phyloP scores from a whole-genome alignment of 2,888 invertebrate species.

The Dasypogon diadema region DNA sequence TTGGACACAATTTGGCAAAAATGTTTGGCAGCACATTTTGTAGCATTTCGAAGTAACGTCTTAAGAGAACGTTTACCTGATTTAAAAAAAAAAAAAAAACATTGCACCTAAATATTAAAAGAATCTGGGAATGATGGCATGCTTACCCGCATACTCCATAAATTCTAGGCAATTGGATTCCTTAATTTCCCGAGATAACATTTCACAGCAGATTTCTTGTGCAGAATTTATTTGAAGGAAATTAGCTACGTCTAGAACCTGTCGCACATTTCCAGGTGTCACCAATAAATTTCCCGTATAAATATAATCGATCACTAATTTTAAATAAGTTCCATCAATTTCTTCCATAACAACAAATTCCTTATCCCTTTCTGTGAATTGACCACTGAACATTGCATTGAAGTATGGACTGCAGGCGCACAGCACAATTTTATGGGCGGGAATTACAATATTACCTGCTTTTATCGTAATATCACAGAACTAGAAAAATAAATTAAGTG shows the following conservation, averaged over 20 bases:
- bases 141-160: conserved; percentile 52
- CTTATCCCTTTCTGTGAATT: conserved; percentile 60
- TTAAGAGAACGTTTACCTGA: conserved; percentile 56
- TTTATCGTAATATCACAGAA: conserved; percentile 55
- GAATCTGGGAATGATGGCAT: background rate
- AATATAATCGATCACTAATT: conserved; percentile 50
- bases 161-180: conserved; percentile 53
- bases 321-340: conserved; percentile 45
- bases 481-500: conserved; percentile 37
- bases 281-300: conserved; percentile 53
- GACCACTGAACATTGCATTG: conserved; percentile 57
- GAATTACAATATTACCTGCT: conserved; percentile 44
- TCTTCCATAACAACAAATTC: conserved; percentile 57
- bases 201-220: conserved; percentile 54
- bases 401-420: conserved; percentile 57
- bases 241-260: conserved; percentile 47
- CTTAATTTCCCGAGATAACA: conserved; percentile 43
- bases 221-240: conserved; percentile 54
- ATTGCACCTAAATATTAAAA: too few relatives aligned
- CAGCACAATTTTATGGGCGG: conserved; percentile 54
- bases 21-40: conserved; percentile 52
- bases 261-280: conserved; percentile 50
- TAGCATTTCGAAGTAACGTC: conserved; percentile 35
- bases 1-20: conserved; percentile 53
- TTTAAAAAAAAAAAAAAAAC: conserved; percentile 1